phyloP scores from a whole-genome alignment of 2,113 vertebrate genomes.

The Orthonyx spaldingii region DNA sequence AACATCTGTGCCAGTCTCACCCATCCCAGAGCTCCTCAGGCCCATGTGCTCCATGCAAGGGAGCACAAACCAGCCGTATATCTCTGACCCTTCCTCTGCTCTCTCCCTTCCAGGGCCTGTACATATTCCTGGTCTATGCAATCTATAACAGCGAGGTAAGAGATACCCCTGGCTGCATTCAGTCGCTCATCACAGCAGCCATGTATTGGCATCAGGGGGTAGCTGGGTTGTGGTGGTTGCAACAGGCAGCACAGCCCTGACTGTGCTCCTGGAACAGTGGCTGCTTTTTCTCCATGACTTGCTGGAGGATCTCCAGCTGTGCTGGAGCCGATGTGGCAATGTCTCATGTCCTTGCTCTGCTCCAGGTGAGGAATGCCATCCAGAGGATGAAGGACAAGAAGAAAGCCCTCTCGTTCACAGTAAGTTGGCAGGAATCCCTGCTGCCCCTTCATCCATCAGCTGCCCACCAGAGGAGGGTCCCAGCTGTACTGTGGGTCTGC shows the following conservation, averaged over 20 bases:
- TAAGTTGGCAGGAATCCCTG: slow-evolving; percentile 41
- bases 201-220: accelerated
- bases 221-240: not conserved
- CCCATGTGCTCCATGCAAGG: accelerated
- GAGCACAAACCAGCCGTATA: accelerated
- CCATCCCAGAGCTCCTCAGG: not conserved
- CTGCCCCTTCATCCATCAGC: not conserved
- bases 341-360: not conserved
- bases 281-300: not conserved
- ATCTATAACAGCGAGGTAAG: slow-evolving; percentile 89
- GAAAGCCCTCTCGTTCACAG: slow-evolving; percentile 81
- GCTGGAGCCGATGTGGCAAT: not conserved
- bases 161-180: not conserved
- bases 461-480: not conserved
- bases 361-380: slow-evolving; percentile 87
- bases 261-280: not conserved
- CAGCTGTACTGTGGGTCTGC: not conserved
- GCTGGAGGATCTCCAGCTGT: not conserved
- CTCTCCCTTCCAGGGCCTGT: slow-evolving; percentile 78
- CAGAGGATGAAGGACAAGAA: slow-evolving; percentile 89
- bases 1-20: not conserved
- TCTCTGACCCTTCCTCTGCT: not conserved
- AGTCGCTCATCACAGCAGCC: not conserved
- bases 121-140: slow-evolving; percentile 90
- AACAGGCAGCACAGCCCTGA: not conserved